Evolutionary conservation across 2,888 invertebrate genomes (phyloP), one percentile per base, ranked within the genome.

Genomic region (Eupsilia transversa): DNA sequence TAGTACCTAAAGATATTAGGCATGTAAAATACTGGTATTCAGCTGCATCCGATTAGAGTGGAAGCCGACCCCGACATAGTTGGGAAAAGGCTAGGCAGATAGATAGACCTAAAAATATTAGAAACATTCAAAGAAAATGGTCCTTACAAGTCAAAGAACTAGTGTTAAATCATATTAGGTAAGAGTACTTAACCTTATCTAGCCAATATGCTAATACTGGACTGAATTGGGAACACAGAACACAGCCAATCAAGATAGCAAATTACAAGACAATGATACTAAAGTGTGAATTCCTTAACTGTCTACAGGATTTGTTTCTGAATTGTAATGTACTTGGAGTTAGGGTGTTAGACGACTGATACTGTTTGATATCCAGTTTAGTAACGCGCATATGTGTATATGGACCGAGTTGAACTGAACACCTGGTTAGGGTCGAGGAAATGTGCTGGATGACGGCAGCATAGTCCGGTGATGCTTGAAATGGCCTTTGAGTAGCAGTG

Each of bases 201-300:
- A 52, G 17, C 20, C 70, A 73, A 54, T 70, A 85, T 77, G 86
- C 72, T 74, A 86, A 81, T 81, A 60, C 43, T 35, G 38, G 59
- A 27, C 65, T 70, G 68, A 77, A 74, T 71, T 74, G 79, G 65
- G 43, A 73, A 75, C 72, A 74, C 66, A 65, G 61, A 71, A 73
- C 75, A 74, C 71, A 72, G 60, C 57, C 66, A 75, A 77, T 80
- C 77, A 59, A 80, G 86, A 85, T 81, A 83, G 77, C 70, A 81
- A 71, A 83, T 68, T 74, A 71, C 86, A 72, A 75, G 70, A 77
- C 73, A 86, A 75, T 80, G 70, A 59, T 66, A 74, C 72, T 77
- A 75, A 76, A 78, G 72, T 84, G 74, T 68, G 72, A 86, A 84
- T 86, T 63, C 65, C 82, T 68, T 52, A 63, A 72, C 74, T 63